Evolutionary conservation across 2,113 vertebrate genomes (phyloP).

Genomic region (Lophura nycthemera): DNA sequence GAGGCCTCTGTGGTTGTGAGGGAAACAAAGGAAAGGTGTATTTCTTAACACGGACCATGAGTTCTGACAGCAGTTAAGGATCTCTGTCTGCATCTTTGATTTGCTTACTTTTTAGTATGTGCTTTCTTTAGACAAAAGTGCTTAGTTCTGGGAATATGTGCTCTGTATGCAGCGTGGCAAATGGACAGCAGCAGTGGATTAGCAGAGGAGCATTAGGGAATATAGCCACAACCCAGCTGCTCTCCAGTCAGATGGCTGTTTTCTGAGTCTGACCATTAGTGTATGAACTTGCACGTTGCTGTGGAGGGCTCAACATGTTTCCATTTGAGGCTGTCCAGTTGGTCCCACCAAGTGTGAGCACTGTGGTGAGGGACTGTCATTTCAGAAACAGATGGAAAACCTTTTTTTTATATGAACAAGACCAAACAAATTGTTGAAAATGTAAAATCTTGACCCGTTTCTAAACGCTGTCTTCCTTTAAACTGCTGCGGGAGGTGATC

Average conservation of each 20-base stretch:
- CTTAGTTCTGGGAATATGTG: neutral
- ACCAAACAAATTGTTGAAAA: neutral
- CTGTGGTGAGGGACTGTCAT: accelerated
- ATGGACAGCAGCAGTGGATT: neutral
- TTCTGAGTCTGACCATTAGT: neutral
- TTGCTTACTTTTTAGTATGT: neutral
- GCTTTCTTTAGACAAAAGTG: neutral
- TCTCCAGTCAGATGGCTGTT: neutral
- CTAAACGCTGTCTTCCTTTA: neutral
- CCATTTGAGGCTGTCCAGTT: neutral
- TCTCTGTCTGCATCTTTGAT: neutral
- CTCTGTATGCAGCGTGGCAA: neutral
- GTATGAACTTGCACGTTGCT: neutral
- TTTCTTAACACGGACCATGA: neutral
- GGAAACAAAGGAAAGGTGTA: neutral
- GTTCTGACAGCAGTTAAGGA: neutral
- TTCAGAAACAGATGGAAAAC: neutral
- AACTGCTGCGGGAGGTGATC: neutral
- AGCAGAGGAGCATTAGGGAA: neutral
- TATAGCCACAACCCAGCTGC: neutral
- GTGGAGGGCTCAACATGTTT: neutral
- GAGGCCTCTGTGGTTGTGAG: neutral
- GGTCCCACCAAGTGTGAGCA: neutral
- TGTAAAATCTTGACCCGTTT: neutral
- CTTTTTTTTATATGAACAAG: neutral